phyloP scores from a whole-genome alignment of 2,797 vertebrate genomes.

The Pygocentrus nattereri region DNA sequence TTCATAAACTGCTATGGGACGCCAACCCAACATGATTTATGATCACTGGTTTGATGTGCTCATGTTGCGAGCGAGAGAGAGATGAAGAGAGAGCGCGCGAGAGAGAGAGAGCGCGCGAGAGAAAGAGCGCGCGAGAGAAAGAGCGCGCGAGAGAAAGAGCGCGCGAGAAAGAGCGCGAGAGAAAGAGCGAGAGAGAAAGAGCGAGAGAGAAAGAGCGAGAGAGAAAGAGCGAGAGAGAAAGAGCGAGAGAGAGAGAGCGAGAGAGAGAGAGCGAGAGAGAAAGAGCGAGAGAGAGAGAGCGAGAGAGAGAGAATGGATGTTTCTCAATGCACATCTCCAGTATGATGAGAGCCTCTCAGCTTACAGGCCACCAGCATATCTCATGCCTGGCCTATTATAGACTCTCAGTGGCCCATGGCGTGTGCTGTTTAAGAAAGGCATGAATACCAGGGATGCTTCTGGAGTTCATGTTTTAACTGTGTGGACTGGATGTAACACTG shows the following conservation, averaged over 20 bases:
- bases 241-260: too few relatives aligned
- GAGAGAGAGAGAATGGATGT: background rate
- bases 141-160: too few relatives aligned
- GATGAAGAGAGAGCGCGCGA: too few relatives aligned
- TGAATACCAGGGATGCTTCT: background rate
- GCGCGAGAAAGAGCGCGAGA: too few relatives aligned
- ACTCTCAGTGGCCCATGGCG: background rate
- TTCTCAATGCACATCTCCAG: constrained; percentile 17
- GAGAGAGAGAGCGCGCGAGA: too few relatives aligned
- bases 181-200: too few relatives aligned
- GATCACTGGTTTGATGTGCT: background rate
- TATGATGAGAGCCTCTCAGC: constrained; percentile 22
- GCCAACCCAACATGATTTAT: background rate
- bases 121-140: too few relatives aligned
- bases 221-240: too few relatives aligned
- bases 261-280: too few relatives aligned
- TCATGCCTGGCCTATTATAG: constrained; percentile 30
- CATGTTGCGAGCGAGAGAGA: background rate
- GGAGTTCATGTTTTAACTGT: background rate
- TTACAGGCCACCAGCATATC: constrained; percentile 6
- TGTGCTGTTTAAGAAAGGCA: constrained; percentile 8
- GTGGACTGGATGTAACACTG: background rate
- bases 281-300: too few relatives aligned
- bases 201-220: too few relatives aligned
- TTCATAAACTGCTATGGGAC: too few relatives aligned